Evolutionary conservation across 2,113 vertebrate genomes (phyloP).

Genomic region (Polyodon spathula): DNA sequence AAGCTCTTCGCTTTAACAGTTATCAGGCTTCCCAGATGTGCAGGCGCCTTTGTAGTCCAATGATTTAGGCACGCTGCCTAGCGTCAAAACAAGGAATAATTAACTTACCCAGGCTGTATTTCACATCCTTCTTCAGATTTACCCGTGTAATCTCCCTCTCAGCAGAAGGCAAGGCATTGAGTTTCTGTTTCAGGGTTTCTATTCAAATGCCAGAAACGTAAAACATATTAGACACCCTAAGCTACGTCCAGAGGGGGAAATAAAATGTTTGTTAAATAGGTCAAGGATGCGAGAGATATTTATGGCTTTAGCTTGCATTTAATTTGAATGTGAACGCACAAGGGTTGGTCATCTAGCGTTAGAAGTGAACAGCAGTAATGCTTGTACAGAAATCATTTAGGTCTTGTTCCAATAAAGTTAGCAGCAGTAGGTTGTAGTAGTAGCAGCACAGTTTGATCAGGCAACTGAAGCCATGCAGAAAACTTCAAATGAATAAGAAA

Average conservation of each 20-base stretch:
- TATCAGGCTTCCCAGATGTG: conserved; percentile 1
- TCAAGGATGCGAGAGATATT: too few species aligned
- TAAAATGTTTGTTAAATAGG: not conserved
- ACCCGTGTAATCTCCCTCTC: conserved; percentile 82
- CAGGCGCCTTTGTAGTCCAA: not conserved
- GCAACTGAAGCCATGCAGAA: not conserved
- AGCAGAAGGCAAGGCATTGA: conserved; percentile 64
- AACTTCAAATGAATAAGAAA: not conserved
- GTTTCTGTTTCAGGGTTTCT: conserved; percentile 73
- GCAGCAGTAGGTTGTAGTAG: not conserved
- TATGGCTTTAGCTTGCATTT: too few species aligned
- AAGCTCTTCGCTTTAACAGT: conserved; percentile 10
- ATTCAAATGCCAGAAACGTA: conserved; percentile 19
- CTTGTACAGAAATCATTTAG: not conserved
- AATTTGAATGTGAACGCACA: too few species aligned
- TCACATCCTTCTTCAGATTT: conserved; percentile 82
- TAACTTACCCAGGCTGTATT: conserved; percentile 78
- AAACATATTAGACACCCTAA: not conserved
- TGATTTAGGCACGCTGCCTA: not conserved
- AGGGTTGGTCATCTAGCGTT: too few species aligned
- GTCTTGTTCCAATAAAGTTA: not conserved
- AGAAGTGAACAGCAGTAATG: too few species aligned
- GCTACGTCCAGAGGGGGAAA: not conserved
- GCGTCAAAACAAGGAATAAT: not conserved
- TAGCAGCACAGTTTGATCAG: not conserved